phyloP scores from a whole-genome alignment of 2,888 invertebrate species.

The Aphodius granarius region DNA sequence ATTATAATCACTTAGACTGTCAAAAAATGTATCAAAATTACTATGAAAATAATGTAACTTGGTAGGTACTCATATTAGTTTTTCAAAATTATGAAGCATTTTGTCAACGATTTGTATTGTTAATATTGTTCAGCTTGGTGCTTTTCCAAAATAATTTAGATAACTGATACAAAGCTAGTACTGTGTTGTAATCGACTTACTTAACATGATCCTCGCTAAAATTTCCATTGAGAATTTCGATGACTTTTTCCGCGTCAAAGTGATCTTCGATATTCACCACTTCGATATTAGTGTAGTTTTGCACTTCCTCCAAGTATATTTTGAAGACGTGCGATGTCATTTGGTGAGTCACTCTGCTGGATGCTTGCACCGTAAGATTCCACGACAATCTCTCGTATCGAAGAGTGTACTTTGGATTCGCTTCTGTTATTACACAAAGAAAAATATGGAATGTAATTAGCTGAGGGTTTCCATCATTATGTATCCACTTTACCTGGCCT shows the following conservation, averaged over 20 bases:
- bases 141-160: too few species aligned
- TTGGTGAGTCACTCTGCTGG: slow-evolving; percentile 60
- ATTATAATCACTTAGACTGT: too few species aligned
- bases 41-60: too few species aligned
- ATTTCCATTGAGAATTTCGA: slow-evolving; percentile 40
- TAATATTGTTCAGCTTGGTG: neutral
- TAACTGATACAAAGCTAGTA: too few species aligned
- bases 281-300: slow-evolving; percentile 54
- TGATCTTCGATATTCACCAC: slow-evolving; percentile 53
- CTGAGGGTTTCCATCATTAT: neutral
- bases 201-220: slow-evolving; percentile 31
- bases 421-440: slow-evolving; percentile 51
- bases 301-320: slow-evolving; percentile 58
- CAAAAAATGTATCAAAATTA: too few species aligned
- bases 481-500: neutral
- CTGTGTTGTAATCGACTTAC: too few species aligned
- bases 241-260: slow-evolving; percentile 49
- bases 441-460: neutral
- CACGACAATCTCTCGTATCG: slow-evolving; percentile 50
- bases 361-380: slow-evolving; percentile 58
- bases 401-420: slow-evolving; percentile 55
- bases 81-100: too few species aligned
- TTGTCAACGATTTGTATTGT: too few species aligned
- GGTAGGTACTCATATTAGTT: too few species aligned
- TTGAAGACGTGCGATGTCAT: slow-evolving; percentile 61